A percentile compares a stretch with the other conserved stretches of the same genome.
phyloP scores from a whole-genome alignment of 2,888 invertebrate genomes.

The Nomada hirtipes region DNA sequence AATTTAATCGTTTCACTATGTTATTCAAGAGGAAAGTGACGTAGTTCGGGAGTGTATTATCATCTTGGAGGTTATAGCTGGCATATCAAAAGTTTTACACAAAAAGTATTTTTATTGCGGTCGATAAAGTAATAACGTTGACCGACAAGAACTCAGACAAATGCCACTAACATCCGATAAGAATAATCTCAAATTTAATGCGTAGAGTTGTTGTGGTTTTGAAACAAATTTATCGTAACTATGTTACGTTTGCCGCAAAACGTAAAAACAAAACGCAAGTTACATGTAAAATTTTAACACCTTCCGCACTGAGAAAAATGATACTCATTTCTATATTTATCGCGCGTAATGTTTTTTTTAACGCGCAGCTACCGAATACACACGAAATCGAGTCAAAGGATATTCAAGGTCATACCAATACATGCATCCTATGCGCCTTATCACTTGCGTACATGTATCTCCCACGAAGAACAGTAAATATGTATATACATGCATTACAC shows the following conservation, averaged over 20 bases:
- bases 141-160: not conserved
- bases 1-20: not conserved
- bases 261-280: not conserved
- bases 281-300: not conserved
- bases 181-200: not conserved
- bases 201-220: not conserved
- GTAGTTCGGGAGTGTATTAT: not conserved
- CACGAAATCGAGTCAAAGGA: too few species aligned
- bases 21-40: conserved; percentile 20
- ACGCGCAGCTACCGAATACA: not conserved
- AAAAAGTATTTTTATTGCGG: conserved; percentile 24
- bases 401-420: conserved; percentile 3
- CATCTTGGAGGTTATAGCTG: conserved; percentile 49
- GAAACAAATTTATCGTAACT: not conserved
- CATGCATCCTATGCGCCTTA: not conserved
- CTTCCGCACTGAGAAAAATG: not conserved
- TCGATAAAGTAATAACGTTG: not conserved
- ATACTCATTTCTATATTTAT: not conserved
- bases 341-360: not conserved
- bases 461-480: not conserved
- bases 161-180: not conserved
- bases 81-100: conserved; percentile 21
- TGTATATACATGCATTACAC: not conserved
- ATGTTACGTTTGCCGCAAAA: not conserved
- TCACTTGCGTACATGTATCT: not conserved